These are phyloP conservation scores for Hartigia nigra DNA, from an alignment of 2,888 invertebrate species.

Conservation along the genomic window DNA sequence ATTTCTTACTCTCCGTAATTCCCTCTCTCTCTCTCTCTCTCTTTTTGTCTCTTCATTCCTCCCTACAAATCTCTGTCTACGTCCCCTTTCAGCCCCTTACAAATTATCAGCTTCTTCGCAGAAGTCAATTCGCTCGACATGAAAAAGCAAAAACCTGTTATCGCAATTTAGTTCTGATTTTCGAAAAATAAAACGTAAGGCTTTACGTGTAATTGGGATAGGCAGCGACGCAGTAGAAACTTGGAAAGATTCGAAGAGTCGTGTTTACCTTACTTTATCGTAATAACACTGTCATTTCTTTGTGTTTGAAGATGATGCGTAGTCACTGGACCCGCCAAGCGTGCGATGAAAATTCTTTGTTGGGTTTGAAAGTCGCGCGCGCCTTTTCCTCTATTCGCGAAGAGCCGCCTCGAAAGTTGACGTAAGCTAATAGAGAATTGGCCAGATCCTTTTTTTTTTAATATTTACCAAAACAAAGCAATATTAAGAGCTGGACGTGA, in stretches of 20 bases:
- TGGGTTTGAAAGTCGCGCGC: conserved; percentile 45
- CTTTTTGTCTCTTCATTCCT: neutral
- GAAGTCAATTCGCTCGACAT: neutral
- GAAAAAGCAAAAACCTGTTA: conserved; percentile 28
- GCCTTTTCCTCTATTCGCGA: conserved; percentile 18
- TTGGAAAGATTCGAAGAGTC: conserved; percentile 32
- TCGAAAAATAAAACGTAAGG: neutral
- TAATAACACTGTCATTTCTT: neutral
- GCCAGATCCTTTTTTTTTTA: no score
- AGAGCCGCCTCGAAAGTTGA: neutral
- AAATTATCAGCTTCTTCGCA: neutral
- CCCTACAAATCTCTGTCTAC: neutral
- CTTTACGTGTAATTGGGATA: conserved; percentile 46
- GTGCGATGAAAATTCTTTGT: conserved; percentile 37
- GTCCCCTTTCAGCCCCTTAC: neutral
- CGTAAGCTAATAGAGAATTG: neutral
- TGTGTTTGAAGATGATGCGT: conserved; percentile 16
- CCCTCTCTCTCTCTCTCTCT: no score
- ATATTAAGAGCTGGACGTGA: neutral
- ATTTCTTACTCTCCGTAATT: neutral
- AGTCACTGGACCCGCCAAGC: neutral
- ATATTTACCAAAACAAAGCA: neutral
- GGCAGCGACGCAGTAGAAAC: conserved; percentile 56
- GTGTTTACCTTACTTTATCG: conserved; percentile 1
- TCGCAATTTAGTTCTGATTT: conserved; percentile 25